Evolutionary conservation across 2,113 vertebrate species (phyloP), one percentile per base, ranked within the genome.

Genomic region (Suncus etruscus): DNA sequence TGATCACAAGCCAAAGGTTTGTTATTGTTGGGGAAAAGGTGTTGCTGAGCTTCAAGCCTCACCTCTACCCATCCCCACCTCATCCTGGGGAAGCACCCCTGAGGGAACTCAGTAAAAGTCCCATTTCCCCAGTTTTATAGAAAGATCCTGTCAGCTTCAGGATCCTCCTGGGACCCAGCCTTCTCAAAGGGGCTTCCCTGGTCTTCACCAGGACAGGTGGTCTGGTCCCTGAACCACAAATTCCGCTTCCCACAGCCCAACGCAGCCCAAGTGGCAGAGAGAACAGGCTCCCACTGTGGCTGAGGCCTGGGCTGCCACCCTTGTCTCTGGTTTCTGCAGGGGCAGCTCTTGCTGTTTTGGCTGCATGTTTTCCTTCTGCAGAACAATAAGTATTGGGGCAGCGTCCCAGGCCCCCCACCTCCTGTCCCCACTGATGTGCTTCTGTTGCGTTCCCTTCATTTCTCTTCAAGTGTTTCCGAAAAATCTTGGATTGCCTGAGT

Each of bases 401-500:
- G 11, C 25, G 8, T 9, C 65, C 27, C 65, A 11, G 25, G 25
- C 65, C 65, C 8, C 65, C 18, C 65, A 5, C 65, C 39, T 39
- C 39, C 39, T 39, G 39, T 39, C 39, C 39, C 39, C 6, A 66
- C 27, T 66, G 27, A 25, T 3, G 58, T 8, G 12, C 58, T 61
- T 61, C 22, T 18, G 58, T 61, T 61, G 16, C 58, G 18, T 73
- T n/a, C 84, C 76, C 70, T 31, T 51, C 50, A 5, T 68, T 50
- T 72, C 78, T 89, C 77, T 75, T 8, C 2, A 73, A 81, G 65
- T 47, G 58, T n/a, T 91, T 29, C 61, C 70, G 77, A 83, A 87
- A 61, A 63, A 65, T 72, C 24, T 92, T 85, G 92, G 92, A 65
- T 45, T 85, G 6, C 11, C 39, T 69, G 22, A 24, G 58, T n/a